Conservation (phyloP, 2,113 vertebrate species). For the Pollimyrus isidori region DNA sequence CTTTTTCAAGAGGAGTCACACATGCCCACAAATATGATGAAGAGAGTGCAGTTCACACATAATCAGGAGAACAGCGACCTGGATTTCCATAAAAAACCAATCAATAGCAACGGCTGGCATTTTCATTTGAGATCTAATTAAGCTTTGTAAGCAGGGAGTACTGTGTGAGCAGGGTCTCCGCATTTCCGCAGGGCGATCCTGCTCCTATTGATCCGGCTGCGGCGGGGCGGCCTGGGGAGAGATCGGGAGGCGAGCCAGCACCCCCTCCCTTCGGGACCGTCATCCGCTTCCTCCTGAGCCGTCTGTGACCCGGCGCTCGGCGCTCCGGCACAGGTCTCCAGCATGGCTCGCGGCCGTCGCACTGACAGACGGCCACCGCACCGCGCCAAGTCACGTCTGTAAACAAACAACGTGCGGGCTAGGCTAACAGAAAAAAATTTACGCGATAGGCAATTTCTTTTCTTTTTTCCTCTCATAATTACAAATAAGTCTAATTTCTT, state of each 20-base stretch:
- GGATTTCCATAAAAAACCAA: slow-evolving; percentile 8
- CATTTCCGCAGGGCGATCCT: not conserved
- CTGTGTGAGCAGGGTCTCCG: not conserved
- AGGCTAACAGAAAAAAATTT: not conserved
- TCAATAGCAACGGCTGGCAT: not conserved
- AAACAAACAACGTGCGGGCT: not conserved
- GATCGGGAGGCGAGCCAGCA: not conserved
- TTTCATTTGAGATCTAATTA: slow-evolving; percentile 9
- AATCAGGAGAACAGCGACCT: not conserved
- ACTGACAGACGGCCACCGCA: not conserved
- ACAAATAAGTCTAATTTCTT: not conserved
- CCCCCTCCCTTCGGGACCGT: not conserved
- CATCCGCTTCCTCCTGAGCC: not conserved
- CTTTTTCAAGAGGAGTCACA: not conserved
- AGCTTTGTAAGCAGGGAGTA: not conserved
- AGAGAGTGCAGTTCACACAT: not conserved
- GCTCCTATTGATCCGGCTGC: not conserved
- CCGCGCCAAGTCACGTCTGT: not conserved
- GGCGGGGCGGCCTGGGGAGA: not conserved
- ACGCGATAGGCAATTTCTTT: not conserved
- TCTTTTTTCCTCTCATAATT: not conserved
- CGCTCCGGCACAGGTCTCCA: not conserved
- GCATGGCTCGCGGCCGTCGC: not conserved
- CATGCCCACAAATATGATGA: not conserved
- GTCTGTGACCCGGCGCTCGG: not conserved